Percentiles rank a stretch among this genome's conserved stretches.
Conservation (phyloP, 2,888 invertebrate genomes). For the Opisthograptis luteolata region DNA sequence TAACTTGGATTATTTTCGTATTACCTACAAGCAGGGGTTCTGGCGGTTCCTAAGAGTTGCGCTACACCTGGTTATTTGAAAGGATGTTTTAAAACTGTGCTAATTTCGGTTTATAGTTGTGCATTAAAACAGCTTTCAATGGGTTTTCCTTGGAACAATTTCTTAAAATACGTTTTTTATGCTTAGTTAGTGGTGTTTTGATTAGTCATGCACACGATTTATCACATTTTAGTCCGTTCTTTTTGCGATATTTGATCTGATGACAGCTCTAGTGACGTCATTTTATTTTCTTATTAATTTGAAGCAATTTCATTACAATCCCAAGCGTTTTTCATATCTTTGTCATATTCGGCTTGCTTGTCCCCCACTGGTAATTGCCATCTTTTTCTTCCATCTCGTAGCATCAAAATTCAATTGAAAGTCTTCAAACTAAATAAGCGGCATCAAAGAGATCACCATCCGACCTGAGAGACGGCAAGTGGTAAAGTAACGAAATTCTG, state of each 20-base stretch:
- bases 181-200: too few species aligned
- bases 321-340: too few species aligned
- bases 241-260: too few species aligned
- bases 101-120: constrained; percentile 26
- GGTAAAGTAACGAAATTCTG: constrained; percentile 31
- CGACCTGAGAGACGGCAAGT: constrained; percentile 7
- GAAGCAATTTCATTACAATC: too few species aligned
- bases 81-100: constrained; percentile 29
- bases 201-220: too few species aligned
- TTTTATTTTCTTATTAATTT: too few species aligned
- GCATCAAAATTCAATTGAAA: constrained; percentile 10
- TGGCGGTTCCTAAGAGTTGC: constrained; percentile 23
- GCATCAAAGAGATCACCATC: constrained; percentile 14
- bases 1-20: constrained; percentile 35
- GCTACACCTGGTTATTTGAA: constrained; percentile 31
- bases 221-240: too few species aligned
- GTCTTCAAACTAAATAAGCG: constrained; percentile 8
- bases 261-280: too few species aligned
- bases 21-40: constrained; percentile 13
- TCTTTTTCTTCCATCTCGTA: constrained; percentile 2
- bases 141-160: neutral
- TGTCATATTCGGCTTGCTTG: too few species aligned
- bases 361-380: too few species aligned
- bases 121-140: neutral
- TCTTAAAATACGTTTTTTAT: too few species aligned